Percentiles rank a stretch among this genome's conserved stretches.
Evolutionary conservation across 35 echinoderm and acorn worm genomes (phyloP).

Genomic region (Lytechinus pictus): DNA sequence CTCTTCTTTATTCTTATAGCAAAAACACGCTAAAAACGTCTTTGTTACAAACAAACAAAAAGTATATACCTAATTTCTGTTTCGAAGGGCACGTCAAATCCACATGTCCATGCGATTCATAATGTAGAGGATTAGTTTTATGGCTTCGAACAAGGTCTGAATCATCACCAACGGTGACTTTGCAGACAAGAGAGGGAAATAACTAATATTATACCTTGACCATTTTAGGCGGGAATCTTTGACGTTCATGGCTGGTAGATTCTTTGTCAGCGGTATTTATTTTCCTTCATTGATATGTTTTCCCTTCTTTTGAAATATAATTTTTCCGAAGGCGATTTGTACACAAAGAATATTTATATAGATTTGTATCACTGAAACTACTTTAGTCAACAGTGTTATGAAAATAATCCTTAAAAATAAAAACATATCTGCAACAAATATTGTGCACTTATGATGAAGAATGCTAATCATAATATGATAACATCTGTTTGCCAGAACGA

Average conservation of each 20-base stretch:
- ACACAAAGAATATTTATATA: background rate
- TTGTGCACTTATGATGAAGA: no score
- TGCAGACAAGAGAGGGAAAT: background rate
- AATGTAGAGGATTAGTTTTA: background rate
- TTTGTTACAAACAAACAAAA: slow-evolving; percentile 14
- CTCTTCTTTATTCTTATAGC: background rate
- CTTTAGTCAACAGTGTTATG: background rate
- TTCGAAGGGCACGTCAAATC: background rate
- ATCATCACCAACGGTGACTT: background rate
- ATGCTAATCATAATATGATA: background rate
- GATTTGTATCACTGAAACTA: background rate
- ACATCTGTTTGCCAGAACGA: background rate
- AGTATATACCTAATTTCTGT: background rate
- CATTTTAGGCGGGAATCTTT: slow-evolving; percentile 1
- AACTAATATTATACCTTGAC: background rate
- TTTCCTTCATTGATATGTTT: background rate
- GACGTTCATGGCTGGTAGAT: background rate
- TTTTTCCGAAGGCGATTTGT: background rate
- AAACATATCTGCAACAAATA: no score
- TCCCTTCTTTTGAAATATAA: background rate
- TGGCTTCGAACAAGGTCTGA: slow-evolving; percentile 9
- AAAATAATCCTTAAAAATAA: no score
- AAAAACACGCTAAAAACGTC: background rate
- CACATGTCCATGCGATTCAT: background rate
- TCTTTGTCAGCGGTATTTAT: background rate